Evolutionary conservation across 1,140 invertebrate genomes (phyloP), one percentile per base, ranked within the genome.

Genomic region (Pachyrhynchus sulphureomaculatus): DNA sequence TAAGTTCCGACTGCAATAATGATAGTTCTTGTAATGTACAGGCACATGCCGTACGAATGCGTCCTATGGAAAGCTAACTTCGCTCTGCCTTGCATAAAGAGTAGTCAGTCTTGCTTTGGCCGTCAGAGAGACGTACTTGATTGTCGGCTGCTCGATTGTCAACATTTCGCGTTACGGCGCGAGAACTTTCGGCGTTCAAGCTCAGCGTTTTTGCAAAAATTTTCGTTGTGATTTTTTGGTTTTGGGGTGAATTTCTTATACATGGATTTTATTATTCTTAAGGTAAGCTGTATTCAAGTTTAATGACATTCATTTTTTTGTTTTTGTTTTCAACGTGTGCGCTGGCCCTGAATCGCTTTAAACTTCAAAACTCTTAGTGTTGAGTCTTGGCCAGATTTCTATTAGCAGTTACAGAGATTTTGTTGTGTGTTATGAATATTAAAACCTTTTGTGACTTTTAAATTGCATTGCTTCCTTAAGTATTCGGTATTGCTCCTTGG

Each of bases 201-300:
- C 42, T 47, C 39, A 21, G 18, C 26, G 33, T 9, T 26, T 29
- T 29, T 29, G 32, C 33, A 20, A 29, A 41, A 53, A 53, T 41
- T 36, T 36, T 2, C 8, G 36, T 57, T 57, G 32, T 33, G 33
- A 13, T 33, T 29, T 34, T 36, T 51, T 47, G n/a, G 5, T 39
- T n/a, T 37, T 18, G n/a, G 26, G 24, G 57, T n/a, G 34, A 48
- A 47, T 32, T 60, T n/a, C 17, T 32, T 51, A 58, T 67, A 62
- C 66, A 67, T 67, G 66, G 66, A 67, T 65, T 67, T 67, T 67
- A 64, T 67, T 58, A 67, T 67, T 18, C 66, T 67, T 54, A 67
- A 67, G 66, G 66, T 67, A 67, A 65, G 66, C 26, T 44, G 6
- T 13, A 17, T 17, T 4, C 21, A 24, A 52, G 24, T 20, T 34